These are phyloP conservation scores for Lagenorhynchus albirostris DNA, from an alignment of 2,113 vertebrate species.

Conservation along the genomic window DNA sequence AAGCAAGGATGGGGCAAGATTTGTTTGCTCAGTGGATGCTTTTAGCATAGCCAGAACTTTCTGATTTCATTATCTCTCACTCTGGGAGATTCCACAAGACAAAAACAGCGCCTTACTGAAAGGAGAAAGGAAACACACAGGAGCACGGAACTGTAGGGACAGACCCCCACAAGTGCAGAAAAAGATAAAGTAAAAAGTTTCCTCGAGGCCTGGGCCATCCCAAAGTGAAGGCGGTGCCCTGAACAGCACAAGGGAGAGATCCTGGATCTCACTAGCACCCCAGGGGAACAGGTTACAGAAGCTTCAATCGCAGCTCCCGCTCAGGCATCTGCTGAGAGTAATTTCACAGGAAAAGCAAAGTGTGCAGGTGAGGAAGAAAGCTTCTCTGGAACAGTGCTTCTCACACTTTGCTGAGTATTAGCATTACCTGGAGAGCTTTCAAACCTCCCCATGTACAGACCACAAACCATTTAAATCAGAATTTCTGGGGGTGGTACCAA, in stretches of 20 bases:
- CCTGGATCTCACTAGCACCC: not conserved
- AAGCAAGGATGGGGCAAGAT: not conserved
- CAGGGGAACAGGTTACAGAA: not conserved
- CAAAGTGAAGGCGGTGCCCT: not conserved
- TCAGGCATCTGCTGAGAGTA: not conserved
- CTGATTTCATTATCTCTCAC: not conserved
- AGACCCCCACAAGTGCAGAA: not conserved
- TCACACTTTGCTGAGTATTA: not conserved
- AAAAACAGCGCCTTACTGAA: not conserved
- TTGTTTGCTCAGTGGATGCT: not conserved
- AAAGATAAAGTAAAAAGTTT: not conserved
- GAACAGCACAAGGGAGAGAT: not conserved
- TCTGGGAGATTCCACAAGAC: not conserved
- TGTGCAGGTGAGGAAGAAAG: not conserved
- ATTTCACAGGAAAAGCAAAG: not conserved
- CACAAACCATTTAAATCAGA: not conserved
- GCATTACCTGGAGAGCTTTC: not conserved
- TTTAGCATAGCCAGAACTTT: not conserved
- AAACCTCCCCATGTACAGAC: not conserved
- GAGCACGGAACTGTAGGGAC: not conserved
- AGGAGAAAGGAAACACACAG: not conserved
- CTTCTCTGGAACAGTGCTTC: not conserved
- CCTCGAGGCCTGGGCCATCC: not conserved
- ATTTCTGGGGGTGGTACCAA: not conserved
- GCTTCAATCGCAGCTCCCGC: fast-evolving